Conservation (phyloP, 1,140 invertebrate species). For the Drosophila sucinea region DNA sequence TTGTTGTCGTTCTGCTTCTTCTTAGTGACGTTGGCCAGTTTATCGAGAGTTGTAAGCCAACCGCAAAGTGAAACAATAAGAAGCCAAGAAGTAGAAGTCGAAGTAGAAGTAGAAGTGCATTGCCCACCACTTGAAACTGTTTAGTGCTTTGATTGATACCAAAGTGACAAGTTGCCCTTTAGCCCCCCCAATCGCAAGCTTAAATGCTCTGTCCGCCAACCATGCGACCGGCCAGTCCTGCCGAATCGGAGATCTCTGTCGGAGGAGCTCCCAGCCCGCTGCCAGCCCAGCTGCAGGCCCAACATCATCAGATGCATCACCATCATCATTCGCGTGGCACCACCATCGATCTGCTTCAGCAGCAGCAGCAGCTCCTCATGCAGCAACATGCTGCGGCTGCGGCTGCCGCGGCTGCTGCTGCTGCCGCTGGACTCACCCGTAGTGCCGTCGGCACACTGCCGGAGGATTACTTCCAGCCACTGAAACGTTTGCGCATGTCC, state of each 20-base stretch:
- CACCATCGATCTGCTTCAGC: conserved; percentile 73
- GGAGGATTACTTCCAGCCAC: conserved; percentile 93
- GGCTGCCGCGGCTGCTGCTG: conserved; percentile 58
- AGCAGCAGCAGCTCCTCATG: conserved; percentile 76
- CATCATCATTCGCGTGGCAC: conserved; percentile 57
- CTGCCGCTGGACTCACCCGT: conserved; percentile 53
- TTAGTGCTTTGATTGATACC: conserved; percentile 42
- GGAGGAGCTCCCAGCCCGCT: conserved; percentile 89
- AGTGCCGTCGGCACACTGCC: conserved; percentile 81
- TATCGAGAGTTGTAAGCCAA: not conserved
- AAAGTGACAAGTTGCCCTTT: conserved; percentile 29
- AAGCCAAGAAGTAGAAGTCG: conserved; percentile 7
- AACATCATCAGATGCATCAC: conserved; percentile 20
- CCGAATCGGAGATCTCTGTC: conserved; percentile 88
- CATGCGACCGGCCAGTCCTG: conserved; percentile 84
- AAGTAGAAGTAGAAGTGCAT: not conserved
- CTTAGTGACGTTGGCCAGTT: not conserved
- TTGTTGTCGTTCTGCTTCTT: not conserved
- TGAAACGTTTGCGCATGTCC: conserved; percentile 93
- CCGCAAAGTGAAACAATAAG: conserved; percentile 28
- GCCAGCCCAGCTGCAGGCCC: conserved; percentile 66
- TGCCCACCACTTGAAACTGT: conserved; percentile 19
- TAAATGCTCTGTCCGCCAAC: conserved; percentile 83
- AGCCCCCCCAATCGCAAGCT: conserved; percentile 14
- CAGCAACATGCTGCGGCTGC: conserved; percentile 84